Base-by-base conservation (phyloP, 2,797 vertebrate genomes). In the Hylomyscus alleni region DNA sequence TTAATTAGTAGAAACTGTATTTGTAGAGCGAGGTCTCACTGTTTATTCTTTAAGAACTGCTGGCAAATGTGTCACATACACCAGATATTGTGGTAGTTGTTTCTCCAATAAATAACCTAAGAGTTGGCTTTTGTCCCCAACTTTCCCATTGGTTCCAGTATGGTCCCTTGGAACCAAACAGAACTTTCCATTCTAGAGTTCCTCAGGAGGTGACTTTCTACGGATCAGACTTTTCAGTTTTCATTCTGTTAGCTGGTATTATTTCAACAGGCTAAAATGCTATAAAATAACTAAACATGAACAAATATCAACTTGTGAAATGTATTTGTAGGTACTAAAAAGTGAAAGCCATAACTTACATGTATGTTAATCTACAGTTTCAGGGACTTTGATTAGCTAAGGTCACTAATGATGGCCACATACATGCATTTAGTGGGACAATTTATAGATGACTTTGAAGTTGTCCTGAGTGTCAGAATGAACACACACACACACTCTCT, bases 1-100 rank as follows among this genome's bases (percentile, higher is more conserved):
- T 96, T 97, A 95, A 97, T 89, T 97, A 93, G 44, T 26, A 83
- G 62, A 83, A 92, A n/a, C 40, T 17, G 1, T 67, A 83, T 96
- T 84, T 96, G 67, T 69, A 73, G 50, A 93, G 80, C 50, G 50
- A 94, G 58, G 24, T 14, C 78, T 91, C 52, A 78, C 6, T 69
- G 84, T 19, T 50, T n/a, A 20, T 76, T 93, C 20, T 56, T 92
- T 93, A 92, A 87, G 72, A 76, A 88, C 17, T 58, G 4, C 65
- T 83, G 20, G 73, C 19, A 90, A 87, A 84, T 50, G 8, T 52
- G 22, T 62, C 62, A 90, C 1, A 76, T 37, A 65, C 52, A 2
- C 6, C 47, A 56, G 90, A 14, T 65, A 22, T 82, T 88, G 44
- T 44, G 20, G 34, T n/a, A 77, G 50, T 47, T 58, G 34, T 65